Percentiles rank a stretch among this genome's conserved stretches.
Evolutionary conservation across 2,113 vertebrate genomes (phyloP).

Genomic region (Melanostigma gelatinosum): DNA sequence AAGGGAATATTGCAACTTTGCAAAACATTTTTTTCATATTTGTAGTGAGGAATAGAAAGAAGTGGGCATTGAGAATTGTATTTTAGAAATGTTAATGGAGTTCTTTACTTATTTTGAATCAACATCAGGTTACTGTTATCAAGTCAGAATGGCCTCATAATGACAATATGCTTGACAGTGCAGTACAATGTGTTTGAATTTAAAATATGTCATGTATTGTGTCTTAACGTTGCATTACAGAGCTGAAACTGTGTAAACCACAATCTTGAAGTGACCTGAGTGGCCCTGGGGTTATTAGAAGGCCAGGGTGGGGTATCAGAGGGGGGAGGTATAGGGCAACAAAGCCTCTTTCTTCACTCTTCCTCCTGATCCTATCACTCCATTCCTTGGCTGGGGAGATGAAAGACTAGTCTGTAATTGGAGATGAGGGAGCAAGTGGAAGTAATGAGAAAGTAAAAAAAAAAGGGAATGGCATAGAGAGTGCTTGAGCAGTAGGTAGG

Average conservation of each 20-base stretch:
- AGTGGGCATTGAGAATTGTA: background rate
- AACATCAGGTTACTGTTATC: background rate
- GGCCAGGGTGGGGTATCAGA: constrained; percentile 65
- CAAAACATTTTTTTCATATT: background rate
- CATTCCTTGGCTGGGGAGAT: constrained; percentile 82
- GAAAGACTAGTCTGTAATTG: constrained; percentile 84
- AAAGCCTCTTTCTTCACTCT: constrained; percentile 83
- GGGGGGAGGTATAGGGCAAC: constrained; percentile 69
- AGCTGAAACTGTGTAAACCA: constrained; percentile 38
- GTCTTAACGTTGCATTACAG: constrained; percentile 21
- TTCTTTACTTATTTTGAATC: background rate
- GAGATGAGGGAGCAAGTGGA: constrained; percentile 77
- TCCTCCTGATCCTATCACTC: constrained; percentile 84
- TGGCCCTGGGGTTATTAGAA: constrained; percentile 76
- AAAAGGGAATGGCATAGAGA: constrained; percentile 60
- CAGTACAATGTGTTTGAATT: background rate
- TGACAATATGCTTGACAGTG: background rate
- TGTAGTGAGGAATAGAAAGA: background rate
- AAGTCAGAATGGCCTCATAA: background rate
- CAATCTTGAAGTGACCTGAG: constrained; percentile 63
- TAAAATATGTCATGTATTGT: background rate
- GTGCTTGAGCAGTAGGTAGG: constrained; percentile 69
- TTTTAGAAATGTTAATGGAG: background rate
- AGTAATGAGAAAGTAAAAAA: constrained; percentile 78
- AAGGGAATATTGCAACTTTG: constrained; percentile 11